These are phyloP conservation scores for Anoncus sp. DNA, from an alignment of 2,888 invertebrate species.

Conservation along the genomic window DNA sequence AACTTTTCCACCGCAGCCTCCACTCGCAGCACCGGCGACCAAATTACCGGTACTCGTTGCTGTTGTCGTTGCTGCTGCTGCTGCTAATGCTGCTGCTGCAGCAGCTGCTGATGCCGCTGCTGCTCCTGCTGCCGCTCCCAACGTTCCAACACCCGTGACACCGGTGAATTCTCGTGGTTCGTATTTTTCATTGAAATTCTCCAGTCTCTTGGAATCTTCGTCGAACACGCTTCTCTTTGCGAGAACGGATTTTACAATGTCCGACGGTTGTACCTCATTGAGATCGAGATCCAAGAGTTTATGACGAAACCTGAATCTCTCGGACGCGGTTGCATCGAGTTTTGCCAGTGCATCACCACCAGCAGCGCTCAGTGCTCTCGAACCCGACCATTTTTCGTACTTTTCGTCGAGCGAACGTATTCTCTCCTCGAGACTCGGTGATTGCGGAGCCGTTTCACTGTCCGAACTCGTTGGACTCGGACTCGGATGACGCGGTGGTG, in stretches of 20 bases:
- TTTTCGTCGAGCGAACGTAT: conserved; percentile 97
- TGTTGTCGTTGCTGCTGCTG: too few species aligned
- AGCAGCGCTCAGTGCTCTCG: conserved; percentile 86
- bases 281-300: conserved; percentile 92
- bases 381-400: conserved; percentile 95
- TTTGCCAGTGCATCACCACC: conserved; percentile 84
- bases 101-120: too few species aligned
- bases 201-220: conserved; percentile 96
- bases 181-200: conserved; percentile 93
- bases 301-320: conserved; percentile 87
- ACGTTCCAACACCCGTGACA: conserved; percentile 75
- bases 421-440: conserved; percentile 92
- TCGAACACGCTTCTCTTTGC: conserved; percentile 98
- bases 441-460: conserved; percentile 87
- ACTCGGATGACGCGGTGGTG: conserved; percentile 89
- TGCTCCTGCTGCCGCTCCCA: conserved; percentile 55
- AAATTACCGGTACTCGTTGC: too few species aligned
- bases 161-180: conserved; percentile 87
- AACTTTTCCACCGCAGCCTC: conserved; percentile 83
- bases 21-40: conserved; percentile 70
- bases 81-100: too few species aligned
- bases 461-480: conserved; percentile 91
- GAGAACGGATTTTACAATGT: conserved; percentile 95
- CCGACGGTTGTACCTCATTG: conserved; percentile 94
- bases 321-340: conserved; percentile 84